These are phyloP conservation scores for Eupithecia inturbata DNA, from an alignment of 2,888 invertebrate species.

Conservation along the genomic window DNA sequence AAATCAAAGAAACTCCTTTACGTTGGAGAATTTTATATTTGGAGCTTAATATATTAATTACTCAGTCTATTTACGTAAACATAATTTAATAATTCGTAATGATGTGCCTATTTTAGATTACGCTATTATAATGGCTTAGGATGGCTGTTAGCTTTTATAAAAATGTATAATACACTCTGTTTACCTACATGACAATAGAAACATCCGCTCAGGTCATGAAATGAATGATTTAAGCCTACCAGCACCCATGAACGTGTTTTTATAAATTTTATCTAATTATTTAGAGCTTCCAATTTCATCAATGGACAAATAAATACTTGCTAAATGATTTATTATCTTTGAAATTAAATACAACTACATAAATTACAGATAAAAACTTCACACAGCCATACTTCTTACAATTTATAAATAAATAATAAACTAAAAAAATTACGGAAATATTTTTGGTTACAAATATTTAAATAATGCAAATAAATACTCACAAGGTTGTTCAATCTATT, in stretches of 20 bases:
- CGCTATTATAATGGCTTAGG: constrained; percentile 49
- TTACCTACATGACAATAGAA: constrained; percentile 37
- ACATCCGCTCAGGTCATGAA: constrained; percentile 40
- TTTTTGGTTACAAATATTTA: constrained; percentile 75
- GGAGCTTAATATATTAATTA: constrained; percentile 73
- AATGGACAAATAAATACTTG: constrained; percentile 28
- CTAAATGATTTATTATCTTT: constrained; percentile 47
- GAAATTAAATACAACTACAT: constrained; percentile 65
- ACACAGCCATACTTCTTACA: constrained; percentile 81
- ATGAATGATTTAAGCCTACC: constrained; percentile 64
- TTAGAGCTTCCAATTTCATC: constrained; percentile 34
- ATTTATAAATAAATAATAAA: constrained; percentile 73
- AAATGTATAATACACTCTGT: constrained; percentile 35
- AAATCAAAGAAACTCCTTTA: constrained; percentile 38
- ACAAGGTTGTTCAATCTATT: constrained; percentile 54
- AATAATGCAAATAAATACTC: constrained; percentile 69
- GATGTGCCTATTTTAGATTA: constrained; percentile 53
- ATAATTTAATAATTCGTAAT: constrained; percentile 64
- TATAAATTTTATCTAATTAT: constrained; percentile 53
- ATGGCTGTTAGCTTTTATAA: constrained; percentile 52
- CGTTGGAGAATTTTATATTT: constrained; percentile 48
- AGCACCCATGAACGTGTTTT: constrained; percentile 68
- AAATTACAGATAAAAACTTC: constrained; percentile 76
- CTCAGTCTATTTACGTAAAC: constrained; percentile 74
- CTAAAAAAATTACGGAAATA: constrained; percentile 69